phyloP scores from a whole-genome alignment of 2,888 invertebrate genomes.

The Pachliopta kotzebuea region DNA sequence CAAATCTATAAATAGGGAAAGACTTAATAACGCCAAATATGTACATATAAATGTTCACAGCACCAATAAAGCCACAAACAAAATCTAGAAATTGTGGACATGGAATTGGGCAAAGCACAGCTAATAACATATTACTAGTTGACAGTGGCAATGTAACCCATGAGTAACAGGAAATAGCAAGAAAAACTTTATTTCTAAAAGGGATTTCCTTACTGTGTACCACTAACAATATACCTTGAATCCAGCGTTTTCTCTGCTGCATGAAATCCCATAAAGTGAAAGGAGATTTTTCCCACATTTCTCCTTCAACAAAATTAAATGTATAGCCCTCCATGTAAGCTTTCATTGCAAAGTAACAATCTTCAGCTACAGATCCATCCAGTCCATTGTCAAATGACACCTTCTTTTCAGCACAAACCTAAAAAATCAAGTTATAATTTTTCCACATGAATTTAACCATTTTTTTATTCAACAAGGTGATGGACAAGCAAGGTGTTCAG shows the following conservation, averaged over 20 bases:
- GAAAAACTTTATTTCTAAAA: slow-evolving; percentile 86
- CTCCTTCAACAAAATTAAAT: slow-evolving; percentile 98
- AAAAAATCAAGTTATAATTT: slow-evolving; percentile 43
- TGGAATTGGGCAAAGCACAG: slow-evolving; percentile 92
- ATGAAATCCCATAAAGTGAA: slow-evolving; percentile 97
- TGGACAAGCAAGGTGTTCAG: no score
- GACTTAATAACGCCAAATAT: slow-evolving; percentile 98
- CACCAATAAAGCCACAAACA: slow-evolving; percentile 94
- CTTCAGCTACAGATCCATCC: slow-evolving; percentile 98
- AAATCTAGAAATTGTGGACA: slow-evolving; percentile 92
- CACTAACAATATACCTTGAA: slow-evolving; percentile 94
- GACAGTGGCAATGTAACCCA: slow-evolving; percentile 97
- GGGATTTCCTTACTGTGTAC: slow-evolving; percentile 93
- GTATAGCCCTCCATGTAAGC: slow-evolving; percentile 94
- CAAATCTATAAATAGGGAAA: slow-evolving; percentile 93
- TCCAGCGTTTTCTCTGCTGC: slow-evolving; percentile 97
- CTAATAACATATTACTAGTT: slow-evolving; percentile 93
- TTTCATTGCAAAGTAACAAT: slow-evolving; percentile 98
- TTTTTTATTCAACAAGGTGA: no score
- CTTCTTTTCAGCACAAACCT: slow-evolving; percentile 93
- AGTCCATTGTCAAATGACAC: slow-evolving; percentile 98
- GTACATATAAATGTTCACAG: slow-evolving; percentile 98
- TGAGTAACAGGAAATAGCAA: slow-evolving; percentile 95
- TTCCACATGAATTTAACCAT: neutral
- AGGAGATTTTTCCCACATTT: slow-evolving; percentile 99